Base-by-base conservation (phyloP, 2,797 vertebrate genomes). In the Helarctos malayanus region DNA sequence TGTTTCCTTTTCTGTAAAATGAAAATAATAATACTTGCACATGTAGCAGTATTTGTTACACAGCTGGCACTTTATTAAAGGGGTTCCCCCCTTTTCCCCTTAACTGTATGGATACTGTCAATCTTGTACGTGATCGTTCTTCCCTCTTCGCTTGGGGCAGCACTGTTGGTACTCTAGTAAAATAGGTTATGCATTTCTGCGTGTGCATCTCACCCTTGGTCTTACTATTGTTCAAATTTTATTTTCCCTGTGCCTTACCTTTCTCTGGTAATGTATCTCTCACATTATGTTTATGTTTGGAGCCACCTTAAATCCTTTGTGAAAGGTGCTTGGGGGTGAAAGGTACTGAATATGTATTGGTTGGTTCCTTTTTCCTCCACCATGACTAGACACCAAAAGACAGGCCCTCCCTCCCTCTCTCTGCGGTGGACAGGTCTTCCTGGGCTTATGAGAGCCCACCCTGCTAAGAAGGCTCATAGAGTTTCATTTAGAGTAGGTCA, bases 1-100 rank as follows among this genome's bases (percentile, higher is more conserved):
- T 78, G 6, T 71, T 86, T 96, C 5, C 61, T 82, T 71, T 78
- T 86, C 45, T 63, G 18, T 95, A 90, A 93, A 86, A 56, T 75
- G 27, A 81, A 89, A 84, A 88, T n/a, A 82, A 32, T 84, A 79
- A 29, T 16, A 85, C 14, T 25, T 27, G 41, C 38, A 16, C n/a
- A 38, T n/a, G 19, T 47, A 69, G 61, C 78, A 54, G 8, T 45
- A 54, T 83, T 59, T 95, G n/a, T n/a, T 92, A 80, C 45, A 32
- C 5, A 89, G 38, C 3, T 83, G 35, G 27, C 7, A 52, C 61
- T 97, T 93, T 23, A 84, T 87, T 83, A 78, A 80, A 59, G 45
- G 47, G 15, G 0, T 15, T 11, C 27, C 57, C 18, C 7, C 10
- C 3, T 25, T 75, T 8, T 15, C 12, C 25, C 32, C 13, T 47